These are phyloP conservation scores for Brienomyrus brachyistius DNA, from an alignment of 2,113 vertebrate species.

Conservation along the genomic window DNA sequence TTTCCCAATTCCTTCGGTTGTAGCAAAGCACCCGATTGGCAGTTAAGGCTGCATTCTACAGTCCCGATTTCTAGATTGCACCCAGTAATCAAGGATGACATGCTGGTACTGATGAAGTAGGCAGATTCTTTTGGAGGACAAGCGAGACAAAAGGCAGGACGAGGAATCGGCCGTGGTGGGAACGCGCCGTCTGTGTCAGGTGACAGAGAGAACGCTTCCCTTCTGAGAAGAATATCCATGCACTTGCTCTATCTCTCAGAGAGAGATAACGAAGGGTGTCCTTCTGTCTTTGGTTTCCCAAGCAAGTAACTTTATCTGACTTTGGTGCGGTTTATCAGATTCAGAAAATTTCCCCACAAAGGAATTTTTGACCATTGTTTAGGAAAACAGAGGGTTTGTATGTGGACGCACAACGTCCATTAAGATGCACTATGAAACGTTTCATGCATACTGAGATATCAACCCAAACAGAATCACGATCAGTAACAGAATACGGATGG, in stretches of 20 bases:
- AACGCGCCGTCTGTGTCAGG: background rate
- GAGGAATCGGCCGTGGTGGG: no score
- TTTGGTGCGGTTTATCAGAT: background rate
- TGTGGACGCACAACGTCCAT: background rate
- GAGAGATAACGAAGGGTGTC: background rate
- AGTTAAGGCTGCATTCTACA: background rate
- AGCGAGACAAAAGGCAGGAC: background rate
- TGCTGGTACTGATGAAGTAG: background rate
- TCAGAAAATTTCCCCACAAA: background rate
- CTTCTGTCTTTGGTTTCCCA: background rate
- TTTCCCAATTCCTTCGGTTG: background rate
- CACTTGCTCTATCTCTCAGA: background rate
- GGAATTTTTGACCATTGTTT: background rate
- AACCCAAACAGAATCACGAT: background rate
- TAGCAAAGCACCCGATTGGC: background rate
- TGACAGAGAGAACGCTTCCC: background rate
- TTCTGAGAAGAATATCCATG: background rate
- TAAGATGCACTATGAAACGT: background rate
- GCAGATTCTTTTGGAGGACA: background rate
- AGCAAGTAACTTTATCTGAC: background rate
- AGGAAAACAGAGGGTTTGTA: background rate
- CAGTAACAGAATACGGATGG: background rate
- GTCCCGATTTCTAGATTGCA: background rate
- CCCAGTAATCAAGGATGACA: slow-evolving; percentile 8
- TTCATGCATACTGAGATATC: background rate